Evolutionary conservation across 2,888 invertebrate genomes (phyloP), one percentile per base, ranked within the genome.

Genomic region (Callyntrura sp.): DNA sequence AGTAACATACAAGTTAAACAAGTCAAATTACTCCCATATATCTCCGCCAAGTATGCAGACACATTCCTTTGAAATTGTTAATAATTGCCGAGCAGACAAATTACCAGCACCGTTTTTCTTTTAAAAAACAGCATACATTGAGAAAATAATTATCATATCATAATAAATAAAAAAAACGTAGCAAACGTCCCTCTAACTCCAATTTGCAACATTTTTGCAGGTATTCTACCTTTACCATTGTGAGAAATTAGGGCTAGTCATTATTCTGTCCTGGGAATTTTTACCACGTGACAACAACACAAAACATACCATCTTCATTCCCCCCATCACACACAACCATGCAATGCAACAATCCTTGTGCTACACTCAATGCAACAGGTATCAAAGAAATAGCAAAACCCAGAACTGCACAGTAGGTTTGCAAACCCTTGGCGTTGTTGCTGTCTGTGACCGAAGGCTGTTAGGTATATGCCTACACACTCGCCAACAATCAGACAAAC

Each of bases 141-240:
- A 35, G 45, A 76, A 57, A 81, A 86, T 79, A 86, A 86, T 86
- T 86, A 86, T 86, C 86, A 86, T 86, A 86, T 78, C 79, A 86
- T 86, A 62, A 55, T 65, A 14, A 84, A 48, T 17, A 43, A 55
- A 76, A 43, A 48, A 48, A 48, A 23, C 12, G 25, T 51, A 51
- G 25, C 70, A 70, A 35, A 43, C 35, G 70, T 17, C 70, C 9
- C 14, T 35, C 4, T 65, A 5, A 65, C 14, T 35, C 4, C 9
- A 65, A 23, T 51, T 51, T 68, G 70, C 8, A 20, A 9, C n/a
- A n/a, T n/a, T 70, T 43, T 8, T 43, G 45, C n/a, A 70, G 17
- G 70, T 0, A 35, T 28, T 43, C 17, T 60, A 55, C 79, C 35
- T 79, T 62, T 79, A 55, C 79, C 35, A 86, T 62, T 79, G 65